Percentiles rank a stretch among this genome's conserved stretches.
Evolutionary conservation across 2,888 invertebrate species (phyloP).

Genomic region (Diaperis boleti): DNA sequence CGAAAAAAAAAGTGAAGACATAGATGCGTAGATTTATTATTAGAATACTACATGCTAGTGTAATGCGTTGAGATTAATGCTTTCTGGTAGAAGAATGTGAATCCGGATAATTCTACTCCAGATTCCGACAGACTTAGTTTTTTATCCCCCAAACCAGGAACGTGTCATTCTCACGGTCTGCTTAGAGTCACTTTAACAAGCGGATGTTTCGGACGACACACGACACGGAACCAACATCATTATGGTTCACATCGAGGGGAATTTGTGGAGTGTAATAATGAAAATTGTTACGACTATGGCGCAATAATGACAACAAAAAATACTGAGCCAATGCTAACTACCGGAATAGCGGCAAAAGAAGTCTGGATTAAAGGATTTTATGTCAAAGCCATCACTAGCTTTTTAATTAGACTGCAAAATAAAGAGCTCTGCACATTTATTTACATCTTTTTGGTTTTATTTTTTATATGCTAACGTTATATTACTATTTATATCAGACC

Average conservation of each 20-base stretch:
- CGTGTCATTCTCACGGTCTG: slow-evolving; percentile 23
- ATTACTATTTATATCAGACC: too few species aligned
- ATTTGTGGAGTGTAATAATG: slow-evolving; percentile 6
- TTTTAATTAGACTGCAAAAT: too few species aligned
- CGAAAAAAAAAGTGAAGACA: too few species aligned
- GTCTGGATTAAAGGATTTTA: neutral
- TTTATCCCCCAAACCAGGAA: slow-evolving; percentile 16
- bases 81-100: neutral
- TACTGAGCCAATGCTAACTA: neutral
- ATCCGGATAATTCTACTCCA: slow-evolving; percentile 4
- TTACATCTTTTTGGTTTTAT: too few species aligned
- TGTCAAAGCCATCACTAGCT: neutral
- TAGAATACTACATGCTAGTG: too few species aligned
- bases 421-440: too few species aligned
- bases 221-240: slow-evolving; percentile 9
- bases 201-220: slow-evolving; percentile 20
- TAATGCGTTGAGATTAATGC: slow-evolving; percentile 8
- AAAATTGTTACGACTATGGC: slow-evolving; percentile 8
- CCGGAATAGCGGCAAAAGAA: neutral
- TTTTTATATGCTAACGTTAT: too few species aligned
- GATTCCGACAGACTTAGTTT: slow-evolving; percentile 3
- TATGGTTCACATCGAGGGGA: slow-evolving; percentile 7
- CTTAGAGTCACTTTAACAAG: slow-evolving; percentile 20
- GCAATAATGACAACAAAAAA: slow-evolving; percentile 9
- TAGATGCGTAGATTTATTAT: too few species aligned